phyloP scores from a whole-genome alignment of 2,797 vertebrate genomes.

The Danio jaintianensis region DNA sequence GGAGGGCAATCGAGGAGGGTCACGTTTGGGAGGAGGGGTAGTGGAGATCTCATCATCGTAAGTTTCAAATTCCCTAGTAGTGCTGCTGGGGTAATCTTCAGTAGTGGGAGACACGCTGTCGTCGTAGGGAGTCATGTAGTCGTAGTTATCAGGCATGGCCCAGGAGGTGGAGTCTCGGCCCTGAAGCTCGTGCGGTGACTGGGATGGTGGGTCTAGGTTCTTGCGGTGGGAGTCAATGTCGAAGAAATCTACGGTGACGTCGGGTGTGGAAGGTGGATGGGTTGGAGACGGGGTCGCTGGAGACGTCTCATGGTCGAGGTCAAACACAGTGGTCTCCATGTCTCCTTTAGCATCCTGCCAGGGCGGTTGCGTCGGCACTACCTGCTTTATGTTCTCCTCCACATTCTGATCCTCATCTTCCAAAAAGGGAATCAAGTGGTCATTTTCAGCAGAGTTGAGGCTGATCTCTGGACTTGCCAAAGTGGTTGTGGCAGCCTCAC shows the following conservation, averaged over 20 bases:
- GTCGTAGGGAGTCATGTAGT: slow-evolving; percentile 90
- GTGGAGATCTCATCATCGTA: slow-evolving; percentile 76
- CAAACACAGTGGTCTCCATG: slow-evolving; percentile 74
- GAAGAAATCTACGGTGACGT: slow-evolving; percentile 87
- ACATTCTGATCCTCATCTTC: slow-evolving; percentile 67
- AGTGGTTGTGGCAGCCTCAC: slow-evolving; percentile 46
- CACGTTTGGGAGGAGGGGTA: slow-evolving; percentile 67
- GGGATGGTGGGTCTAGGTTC: slow-evolving; percentile 71
- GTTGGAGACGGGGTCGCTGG: slow-evolving; percentile 58
- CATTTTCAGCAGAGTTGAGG: slow-evolving; percentile 75
- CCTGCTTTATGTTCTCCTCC: neutral
- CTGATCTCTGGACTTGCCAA: slow-evolving; percentile 63
- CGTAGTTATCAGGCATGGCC: slow-evolving; percentile 85
- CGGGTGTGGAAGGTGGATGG: slow-evolving; percentile 67
- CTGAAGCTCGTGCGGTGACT: slow-evolving; percentile 75
- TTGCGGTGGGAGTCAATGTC: slow-evolving; percentile 77
- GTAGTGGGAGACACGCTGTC: slow-evolving; percentile 85
- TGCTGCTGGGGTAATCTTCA: slow-evolving; percentile 81
- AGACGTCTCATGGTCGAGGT: slow-evolving; percentile 66
- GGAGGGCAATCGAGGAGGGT: slow-evolving; percentile 62
- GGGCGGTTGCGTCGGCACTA: slow-evolving; percentile 71
- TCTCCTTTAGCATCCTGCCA: slow-evolving; percentile 71
- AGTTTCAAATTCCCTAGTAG: slow-evolving; percentile 72
- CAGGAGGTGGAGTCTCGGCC: slow-evolving; percentile 81
- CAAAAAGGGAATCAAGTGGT: slow-evolving; percentile 70